A percentile compares a stretch with the other conserved stretches of the same genome.
These are phyloP conservation scores for Phorcus lineatus DNA, from an alignment of 2,888 invertebrate genomes.

Conservation along the genomic window DNA sequence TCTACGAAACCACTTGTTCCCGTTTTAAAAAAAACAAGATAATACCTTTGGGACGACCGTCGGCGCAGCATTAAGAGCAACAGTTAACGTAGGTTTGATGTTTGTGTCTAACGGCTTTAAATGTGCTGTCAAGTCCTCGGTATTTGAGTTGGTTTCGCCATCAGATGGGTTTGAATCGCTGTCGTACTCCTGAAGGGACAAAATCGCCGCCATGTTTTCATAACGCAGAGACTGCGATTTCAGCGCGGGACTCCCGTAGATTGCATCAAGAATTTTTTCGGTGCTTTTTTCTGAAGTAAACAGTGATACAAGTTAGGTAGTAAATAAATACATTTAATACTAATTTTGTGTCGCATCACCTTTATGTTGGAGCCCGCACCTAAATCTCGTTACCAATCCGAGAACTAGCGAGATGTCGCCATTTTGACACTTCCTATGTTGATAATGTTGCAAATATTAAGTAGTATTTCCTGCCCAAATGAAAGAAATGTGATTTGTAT, in stretches of 20 bases:
- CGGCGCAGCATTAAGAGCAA: constrained; percentile 86
- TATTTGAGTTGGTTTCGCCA: constrained; percentile 68
- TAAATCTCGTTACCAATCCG: not conserved
- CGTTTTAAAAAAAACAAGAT: not conserved
- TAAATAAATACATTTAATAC: no score
- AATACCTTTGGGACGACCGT: constrained; percentile 85
- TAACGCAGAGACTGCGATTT: not conserved
- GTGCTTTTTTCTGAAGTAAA: not conserved
- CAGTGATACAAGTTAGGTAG: not conserved
- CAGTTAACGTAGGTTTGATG: constrained; percentile 49
- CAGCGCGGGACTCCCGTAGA: not conserved
- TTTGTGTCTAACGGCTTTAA: constrained; percentile 60
- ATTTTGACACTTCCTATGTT: constrained; percentile 30
- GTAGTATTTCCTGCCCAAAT: not conserved
- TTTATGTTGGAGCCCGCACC: not conserved
- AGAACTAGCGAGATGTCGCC: constrained; percentile 24
- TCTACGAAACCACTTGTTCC: not conserved
- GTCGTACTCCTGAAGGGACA: constrained; percentile 80
- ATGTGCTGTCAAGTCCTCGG: constrained; percentile 62
- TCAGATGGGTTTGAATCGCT: constrained; percentile 85
- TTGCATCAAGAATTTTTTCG: not conserved
- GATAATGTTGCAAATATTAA: constrained; percentile 14
- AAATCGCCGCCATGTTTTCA: constrained; percentile 13
- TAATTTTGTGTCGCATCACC: not conserved
- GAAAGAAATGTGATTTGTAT: constrained; percentile 14